phyloP scores from a whole-genome alignment of 2,888 invertebrate species.

The Callyntrura guangdongensis region DNA sequence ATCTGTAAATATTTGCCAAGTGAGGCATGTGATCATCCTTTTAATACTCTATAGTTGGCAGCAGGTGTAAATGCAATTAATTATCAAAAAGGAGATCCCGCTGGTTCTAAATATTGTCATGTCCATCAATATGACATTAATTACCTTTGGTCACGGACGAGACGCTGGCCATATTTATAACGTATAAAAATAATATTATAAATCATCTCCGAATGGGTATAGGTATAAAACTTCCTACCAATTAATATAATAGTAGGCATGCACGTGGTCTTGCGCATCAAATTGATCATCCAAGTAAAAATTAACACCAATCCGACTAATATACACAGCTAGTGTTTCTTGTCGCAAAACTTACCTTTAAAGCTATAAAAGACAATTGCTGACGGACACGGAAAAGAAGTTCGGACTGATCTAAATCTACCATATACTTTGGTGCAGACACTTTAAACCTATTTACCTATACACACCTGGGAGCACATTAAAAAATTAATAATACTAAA shows the following conservation, averaged over 20 bases:
- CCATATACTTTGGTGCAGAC: no score
- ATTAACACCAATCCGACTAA: not conserved
- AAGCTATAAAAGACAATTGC: no score
- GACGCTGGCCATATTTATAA: not conserved
- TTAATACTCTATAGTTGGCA: conserved; percentile 15
- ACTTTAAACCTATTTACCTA: no score
- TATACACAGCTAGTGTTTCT: no score
- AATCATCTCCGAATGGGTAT: not conserved
- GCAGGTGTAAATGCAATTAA: conserved; percentile 75
- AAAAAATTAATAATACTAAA: no score
- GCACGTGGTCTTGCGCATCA: not conserved
- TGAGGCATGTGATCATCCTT: conserved; percentile 25
- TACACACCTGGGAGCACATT: no score
- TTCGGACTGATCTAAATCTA: no score
- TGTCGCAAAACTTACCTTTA: not conserved
- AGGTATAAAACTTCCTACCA: not conserved
- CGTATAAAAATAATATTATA: conserved; percentile 6
- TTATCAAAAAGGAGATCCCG: conserved; percentile 58
- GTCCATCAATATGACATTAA: conserved; percentile 65
- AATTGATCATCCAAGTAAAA: not conserved
- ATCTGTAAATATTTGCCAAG: conserved; percentile 48
- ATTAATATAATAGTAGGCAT: not conserved
- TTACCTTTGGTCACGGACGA: conserved; percentile 62
- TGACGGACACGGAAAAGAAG: no score
- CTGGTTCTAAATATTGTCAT: conserved; percentile 63